Conservation (phyloP, 2,113 vertebrate species). For the Sapayoa aenigma region DNA sequence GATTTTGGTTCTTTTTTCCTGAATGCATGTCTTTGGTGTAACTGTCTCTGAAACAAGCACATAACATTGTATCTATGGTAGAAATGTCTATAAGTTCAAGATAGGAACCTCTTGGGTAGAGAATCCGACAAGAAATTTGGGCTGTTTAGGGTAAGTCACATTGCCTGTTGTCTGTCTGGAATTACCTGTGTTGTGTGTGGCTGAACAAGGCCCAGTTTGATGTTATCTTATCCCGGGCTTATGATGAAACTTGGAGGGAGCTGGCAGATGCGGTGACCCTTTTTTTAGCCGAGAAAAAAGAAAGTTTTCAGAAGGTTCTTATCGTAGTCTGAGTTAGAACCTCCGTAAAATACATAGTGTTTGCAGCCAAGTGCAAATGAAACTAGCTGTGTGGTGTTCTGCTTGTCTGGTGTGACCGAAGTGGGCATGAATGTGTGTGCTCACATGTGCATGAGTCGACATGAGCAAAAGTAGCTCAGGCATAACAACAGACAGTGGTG, state of each 20-base stretch:
- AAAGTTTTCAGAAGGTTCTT: neutral
- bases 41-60: neutral
- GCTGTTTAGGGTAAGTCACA: fast-evolving
- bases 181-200: neutral
- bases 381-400: neutral
- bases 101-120: neutral
- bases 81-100: neutral
- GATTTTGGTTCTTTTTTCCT: neutral
- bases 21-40: neutral
- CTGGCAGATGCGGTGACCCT: neutral
- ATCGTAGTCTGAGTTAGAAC: neutral
- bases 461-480: neutral
- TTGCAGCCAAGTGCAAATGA: neutral
- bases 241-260: neutral
- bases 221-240: neutral
- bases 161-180: neutral
- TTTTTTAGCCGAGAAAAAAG: neutral
- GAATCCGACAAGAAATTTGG: neutral
- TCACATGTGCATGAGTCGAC: neutral
- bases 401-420: neutral
- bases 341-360: neutral
- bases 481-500: neutral
- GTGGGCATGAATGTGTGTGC: fast-evolving
- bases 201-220: neutral
- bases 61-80: neutral